These are phyloP conservation scores for Syngnathus floridae DNA, from an alignment of 2,113 vertebrate genomes.

Conservation along the genomic window DNA sequence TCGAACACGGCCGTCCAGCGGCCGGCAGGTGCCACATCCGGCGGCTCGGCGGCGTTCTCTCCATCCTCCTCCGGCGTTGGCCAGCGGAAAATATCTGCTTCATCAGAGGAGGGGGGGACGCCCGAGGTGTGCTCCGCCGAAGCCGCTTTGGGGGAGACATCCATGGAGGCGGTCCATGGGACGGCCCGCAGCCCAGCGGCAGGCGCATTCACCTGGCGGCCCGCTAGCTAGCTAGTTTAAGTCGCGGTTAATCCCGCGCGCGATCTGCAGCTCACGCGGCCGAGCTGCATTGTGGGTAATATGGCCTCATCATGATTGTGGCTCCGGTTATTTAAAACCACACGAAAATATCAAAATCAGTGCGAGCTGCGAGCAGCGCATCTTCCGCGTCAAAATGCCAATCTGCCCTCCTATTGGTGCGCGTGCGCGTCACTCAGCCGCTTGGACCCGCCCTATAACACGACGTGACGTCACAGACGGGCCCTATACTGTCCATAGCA, in stretches of 20 bases:
- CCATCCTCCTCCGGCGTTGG: conserved; percentile 47
- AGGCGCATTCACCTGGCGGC: conserved; percentile 65
- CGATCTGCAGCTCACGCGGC: conserved; percentile 7
- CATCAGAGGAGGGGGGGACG: conserved; percentile 40
- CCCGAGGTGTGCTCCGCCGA: conserved; percentile 58
- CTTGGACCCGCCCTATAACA: not conserved
- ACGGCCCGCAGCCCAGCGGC: conserved; percentile 60
- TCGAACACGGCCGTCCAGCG: conserved; percentile 95
- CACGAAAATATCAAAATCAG: conserved; percentile 19
- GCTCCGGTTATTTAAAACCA: conserved; percentile 3
- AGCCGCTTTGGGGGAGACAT: conserved; percentile 69
- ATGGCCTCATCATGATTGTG: not conserved
- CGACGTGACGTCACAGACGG: not conserved
- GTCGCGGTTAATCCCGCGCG: conserved; percentile 46
- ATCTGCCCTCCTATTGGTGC: conserved; percentile 49
- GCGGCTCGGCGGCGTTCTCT: conserved; percentile 30
- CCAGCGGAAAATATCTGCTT: conserved; percentile 59
- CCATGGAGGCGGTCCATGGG: conserved; percentile 76
- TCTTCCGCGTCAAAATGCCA: conserved; percentile 29
- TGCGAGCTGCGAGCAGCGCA: conserved; percentile 2
- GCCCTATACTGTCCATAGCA: no score
- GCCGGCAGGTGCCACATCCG: conserved; percentile 33
- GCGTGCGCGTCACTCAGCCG: conserved; percentile 21
- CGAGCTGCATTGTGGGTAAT: conserved; percentile 1
- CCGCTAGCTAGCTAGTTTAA: conserved; percentile 32